Conservation (phyloP, 2,888 invertebrate genomes). For the Liopterus haemorrhoidalis region DNA sequence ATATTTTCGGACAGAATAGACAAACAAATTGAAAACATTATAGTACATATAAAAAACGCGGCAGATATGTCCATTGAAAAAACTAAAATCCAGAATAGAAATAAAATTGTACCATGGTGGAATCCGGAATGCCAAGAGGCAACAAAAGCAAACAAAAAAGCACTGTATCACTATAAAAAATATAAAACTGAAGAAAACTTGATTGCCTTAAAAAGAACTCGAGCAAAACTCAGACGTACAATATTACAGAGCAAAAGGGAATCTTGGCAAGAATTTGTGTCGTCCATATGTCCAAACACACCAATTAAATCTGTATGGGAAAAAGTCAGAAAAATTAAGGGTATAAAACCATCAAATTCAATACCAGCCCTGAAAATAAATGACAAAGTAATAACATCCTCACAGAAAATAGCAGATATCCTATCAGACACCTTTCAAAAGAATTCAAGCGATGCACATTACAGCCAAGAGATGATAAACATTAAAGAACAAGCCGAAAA, state of each 20-base stretch:
- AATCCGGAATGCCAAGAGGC: not conserved
- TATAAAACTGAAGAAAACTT: constrained; percentile 3
- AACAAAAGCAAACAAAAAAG: not conserved
- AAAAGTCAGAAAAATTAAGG: too few species aligned
- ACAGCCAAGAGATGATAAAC: too few species aligned
- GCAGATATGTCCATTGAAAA: not conserved
- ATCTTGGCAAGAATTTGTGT: constrained; percentile 2
- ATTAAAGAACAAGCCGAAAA: too few species aligned
- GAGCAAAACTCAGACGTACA: not conserved
- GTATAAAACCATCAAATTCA: too few species aligned
- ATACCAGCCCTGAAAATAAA: too few species aligned
- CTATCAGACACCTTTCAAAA: too few species aligned
- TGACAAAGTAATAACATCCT: too few species aligned
- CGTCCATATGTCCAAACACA: too few species aligned
- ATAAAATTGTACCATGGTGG: constrained; percentile 2
- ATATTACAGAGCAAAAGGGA: not conserved
- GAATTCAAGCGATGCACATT: too few species aligned
- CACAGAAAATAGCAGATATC: too few species aligned
- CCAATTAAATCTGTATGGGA: too few species aligned
- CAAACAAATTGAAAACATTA: not conserved
- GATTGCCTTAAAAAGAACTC: constrained; percentile 1
- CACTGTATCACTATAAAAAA: constrained; percentile 1
- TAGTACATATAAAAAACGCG: not conserved
- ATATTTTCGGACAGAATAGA: not conserved
- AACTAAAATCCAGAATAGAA: not conserved